Percentiles rank a stretch among this genome's conserved stretches.
Conservation (phyloP, 2,888 invertebrate genomes). For the Azorinus chamasolen region DNA sequence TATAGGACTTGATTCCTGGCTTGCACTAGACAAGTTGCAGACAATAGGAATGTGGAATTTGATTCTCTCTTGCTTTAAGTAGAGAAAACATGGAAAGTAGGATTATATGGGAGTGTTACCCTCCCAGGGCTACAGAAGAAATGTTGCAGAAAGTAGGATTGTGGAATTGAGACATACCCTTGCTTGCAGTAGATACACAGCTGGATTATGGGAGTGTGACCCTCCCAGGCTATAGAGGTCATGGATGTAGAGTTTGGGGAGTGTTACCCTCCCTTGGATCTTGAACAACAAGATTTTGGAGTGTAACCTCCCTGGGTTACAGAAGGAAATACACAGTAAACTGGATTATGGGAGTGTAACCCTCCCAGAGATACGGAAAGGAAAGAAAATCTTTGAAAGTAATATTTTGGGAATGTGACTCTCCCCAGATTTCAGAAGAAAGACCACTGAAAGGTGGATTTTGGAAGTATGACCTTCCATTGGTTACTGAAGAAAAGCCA, state of each 20-base stretch:
- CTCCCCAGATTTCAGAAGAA: neutral
- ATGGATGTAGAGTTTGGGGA: too few species aligned
- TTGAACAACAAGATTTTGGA: neutral
- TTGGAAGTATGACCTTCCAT: conserved; percentile 7
- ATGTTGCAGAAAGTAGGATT: too few species aligned
- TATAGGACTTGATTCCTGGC: too few species aligned
- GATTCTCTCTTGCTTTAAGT: too few species aligned
- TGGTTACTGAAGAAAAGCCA: too few species aligned
- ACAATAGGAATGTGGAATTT: too few species aligned
- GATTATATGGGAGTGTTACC: too few species aligned
- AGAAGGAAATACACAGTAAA: neutral
- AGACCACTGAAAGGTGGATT: neutral
- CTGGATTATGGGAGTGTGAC: conserved; percentile 6
- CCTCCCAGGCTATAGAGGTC: conserved; percentile 3
- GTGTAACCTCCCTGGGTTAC: conserved; percentile 5
- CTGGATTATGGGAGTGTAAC: conserved; percentile 7
- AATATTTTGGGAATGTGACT: conserved; percentile 4
- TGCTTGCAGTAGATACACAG: too few species aligned
- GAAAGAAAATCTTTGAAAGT: neutral
- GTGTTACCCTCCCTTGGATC: neutral
- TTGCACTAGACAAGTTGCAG: too few species aligned
- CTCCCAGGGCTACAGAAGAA: too few species aligned
- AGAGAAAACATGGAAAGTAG: too few species aligned
- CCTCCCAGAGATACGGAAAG: neutral
- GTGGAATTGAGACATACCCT: too few species aligned